Evolutionary conservation across 2,113 vertebrate genomes (phyloP).

Genomic region (Anoura caudifer): DNA sequence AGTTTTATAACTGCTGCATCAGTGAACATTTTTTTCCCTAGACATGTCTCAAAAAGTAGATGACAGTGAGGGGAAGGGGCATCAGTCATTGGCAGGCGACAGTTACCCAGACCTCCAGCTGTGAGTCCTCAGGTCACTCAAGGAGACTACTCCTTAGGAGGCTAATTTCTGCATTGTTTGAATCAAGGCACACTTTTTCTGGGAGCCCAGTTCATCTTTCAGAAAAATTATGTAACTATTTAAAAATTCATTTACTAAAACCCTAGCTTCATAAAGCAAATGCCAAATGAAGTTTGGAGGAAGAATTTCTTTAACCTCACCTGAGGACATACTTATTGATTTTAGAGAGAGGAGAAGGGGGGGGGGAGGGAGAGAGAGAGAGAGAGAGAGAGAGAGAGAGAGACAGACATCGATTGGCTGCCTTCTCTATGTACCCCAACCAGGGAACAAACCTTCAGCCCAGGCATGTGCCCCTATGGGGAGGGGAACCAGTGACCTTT

Average conservation of each 20-base stretch:
- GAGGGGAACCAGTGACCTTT: too few species aligned
- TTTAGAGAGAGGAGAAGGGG: too few species aligned
- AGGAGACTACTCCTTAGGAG: neutral
- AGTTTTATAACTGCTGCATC: neutral
- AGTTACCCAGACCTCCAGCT: neutral
- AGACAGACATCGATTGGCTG: too few species aligned
- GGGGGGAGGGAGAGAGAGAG: too few species aligned
- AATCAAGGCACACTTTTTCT: neutral
- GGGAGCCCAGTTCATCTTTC: neutral
- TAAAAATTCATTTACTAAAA: conserved; percentile 7
- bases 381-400: too few species aligned
- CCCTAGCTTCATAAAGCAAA: neutral
- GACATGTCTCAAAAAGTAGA: neutral
- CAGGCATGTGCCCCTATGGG: too few species aligned
- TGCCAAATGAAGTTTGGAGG: neutral
- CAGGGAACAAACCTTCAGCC: too few species aligned
- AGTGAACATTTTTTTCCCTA: neutral
- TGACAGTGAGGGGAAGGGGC: neutral
- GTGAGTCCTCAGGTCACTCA: neutral
- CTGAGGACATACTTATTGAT: too few species aligned
- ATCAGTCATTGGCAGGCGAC: neutral
- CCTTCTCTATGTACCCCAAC: too few species aligned
- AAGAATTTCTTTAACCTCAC: neutral
- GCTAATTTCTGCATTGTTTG: neutral
- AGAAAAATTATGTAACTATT: neutral